Percentiles rank a stretch among this genome's conserved stretches.
Conservation (phyloP, 2,113 vertebrate species). For the Hylia prasina region DNA sequence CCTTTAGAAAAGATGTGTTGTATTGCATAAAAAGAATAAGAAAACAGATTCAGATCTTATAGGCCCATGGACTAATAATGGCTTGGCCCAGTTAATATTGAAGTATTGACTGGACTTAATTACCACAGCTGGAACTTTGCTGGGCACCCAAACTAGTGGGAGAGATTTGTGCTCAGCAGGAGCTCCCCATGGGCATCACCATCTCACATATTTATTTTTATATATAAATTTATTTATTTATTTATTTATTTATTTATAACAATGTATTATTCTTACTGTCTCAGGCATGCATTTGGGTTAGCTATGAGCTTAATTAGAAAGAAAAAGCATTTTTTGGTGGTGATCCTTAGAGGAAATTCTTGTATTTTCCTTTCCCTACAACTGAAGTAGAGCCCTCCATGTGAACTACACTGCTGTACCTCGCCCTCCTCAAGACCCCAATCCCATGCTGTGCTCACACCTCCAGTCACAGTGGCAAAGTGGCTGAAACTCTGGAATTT, state of each 20-base stretch:
- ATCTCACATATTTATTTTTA: not conserved
- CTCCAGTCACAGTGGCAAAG: not conserved
- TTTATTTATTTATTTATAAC: not conserved
- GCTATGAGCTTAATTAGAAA: not conserved
- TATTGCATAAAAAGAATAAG: not conserved
- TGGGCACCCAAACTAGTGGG: not conserved
- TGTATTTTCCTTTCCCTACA: not conserved
- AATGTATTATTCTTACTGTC: not conserved
- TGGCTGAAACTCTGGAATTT: not conserved
- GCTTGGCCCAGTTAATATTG: fast-evolving
- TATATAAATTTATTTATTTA: not conserved
- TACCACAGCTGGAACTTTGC: not conserved
- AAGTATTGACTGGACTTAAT: not conserved
- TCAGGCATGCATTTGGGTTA: not conserved
- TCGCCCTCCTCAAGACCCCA: not conserved
- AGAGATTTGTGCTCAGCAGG: not conserved
- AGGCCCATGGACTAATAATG: not conserved
- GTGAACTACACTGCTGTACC: not conserved
- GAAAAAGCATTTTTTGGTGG: not conserved
- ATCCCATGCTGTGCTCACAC: not conserved
- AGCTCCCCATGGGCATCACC: not conserved
- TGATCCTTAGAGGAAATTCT: not conserved
- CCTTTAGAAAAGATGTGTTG: not conserved
- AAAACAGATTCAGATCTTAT: not conserved
- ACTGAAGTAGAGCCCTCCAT: not conserved